Conservation (phyloP, 2,113 vertebrate species). For the Scomber scombrus region DNA sequence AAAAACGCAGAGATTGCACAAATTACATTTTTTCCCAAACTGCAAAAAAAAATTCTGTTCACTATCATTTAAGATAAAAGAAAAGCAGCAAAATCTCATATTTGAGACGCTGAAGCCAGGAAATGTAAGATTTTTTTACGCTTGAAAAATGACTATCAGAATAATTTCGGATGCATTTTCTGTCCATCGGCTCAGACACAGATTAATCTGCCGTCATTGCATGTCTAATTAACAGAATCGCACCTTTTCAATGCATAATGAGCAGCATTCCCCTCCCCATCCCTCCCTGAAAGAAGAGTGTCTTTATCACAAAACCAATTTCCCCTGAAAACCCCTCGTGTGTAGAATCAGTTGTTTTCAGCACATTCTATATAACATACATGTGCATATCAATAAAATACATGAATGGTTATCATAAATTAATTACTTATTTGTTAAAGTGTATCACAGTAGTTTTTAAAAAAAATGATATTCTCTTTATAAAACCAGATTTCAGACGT, state of each 20-base stretch:
- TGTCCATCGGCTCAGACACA: no score
- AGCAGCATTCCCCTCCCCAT: neutral
- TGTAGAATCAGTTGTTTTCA: neutral
- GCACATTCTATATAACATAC: no score
- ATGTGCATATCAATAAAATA: no score
- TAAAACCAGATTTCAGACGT: conserved; percentile 9
- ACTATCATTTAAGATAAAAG: neutral
- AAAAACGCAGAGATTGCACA: no score
- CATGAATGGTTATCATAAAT: no score
- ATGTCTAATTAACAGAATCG: no score
- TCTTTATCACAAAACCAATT: neutral
- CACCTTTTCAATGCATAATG: neutral
- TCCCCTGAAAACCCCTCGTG: neutral
- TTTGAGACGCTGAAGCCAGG: neutral
- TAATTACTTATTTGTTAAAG: neutral
- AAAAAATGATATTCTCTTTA: neutral
- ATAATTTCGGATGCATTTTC: no score
- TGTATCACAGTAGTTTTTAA: neutral
- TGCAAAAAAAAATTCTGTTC: neutral
- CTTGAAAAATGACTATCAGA: neutral
- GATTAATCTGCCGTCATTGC: no score
- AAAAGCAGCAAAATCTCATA: neutral
- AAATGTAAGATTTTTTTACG: neutral
- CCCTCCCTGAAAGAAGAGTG: neutral
- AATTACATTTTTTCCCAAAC: neutral